phyloP scores from a whole-genome alignment of 2,888 invertebrate species.

The Lysandra coridon region DNA sequence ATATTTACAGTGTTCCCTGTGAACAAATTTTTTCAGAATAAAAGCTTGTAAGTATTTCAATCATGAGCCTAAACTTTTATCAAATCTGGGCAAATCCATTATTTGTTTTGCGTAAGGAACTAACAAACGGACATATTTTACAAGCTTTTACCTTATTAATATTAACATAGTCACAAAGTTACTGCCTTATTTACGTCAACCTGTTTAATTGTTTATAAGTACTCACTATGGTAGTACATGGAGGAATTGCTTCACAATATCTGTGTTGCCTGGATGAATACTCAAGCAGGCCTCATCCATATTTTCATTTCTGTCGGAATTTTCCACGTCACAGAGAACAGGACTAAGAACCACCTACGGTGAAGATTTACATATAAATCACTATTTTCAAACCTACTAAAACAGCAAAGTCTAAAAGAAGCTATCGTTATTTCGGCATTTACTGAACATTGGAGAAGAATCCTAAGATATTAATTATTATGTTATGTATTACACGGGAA shows the following conservation, averaged over 20 bases:
- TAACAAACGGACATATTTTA: no score
- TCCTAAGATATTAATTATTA: no score
- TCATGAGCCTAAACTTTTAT: no score
- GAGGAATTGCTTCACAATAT: slow-evolving; percentile 62
- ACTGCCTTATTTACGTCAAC: no score
- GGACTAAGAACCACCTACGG: not conserved
- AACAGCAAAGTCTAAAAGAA: not conserved
- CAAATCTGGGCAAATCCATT: no score
- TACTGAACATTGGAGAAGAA: not conserved
- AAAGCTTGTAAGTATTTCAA: no score
- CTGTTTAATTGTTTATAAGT: not conserved
- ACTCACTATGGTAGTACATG: slow-evolving; percentile 70
- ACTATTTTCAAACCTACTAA: not conserved
- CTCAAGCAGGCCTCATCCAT: slow-evolving; percentile 44
- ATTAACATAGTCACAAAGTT: no score
- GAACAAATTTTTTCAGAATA: no score
- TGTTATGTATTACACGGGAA: no score
- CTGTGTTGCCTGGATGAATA: slow-evolving; percentile 52
- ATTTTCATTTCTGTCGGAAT: not conserved
- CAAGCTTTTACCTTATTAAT: no score
- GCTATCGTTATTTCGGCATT: not conserved
- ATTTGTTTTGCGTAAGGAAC: no score
- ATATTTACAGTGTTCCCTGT: no score
- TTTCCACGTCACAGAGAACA: not conserved
- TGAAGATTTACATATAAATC: not conserved